Percentiles rank a stretch among this genome's conserved stretches.
These are phyloP conservation scores for Athalia rosae DNA, from an alignment of 2,888 invertebrate species.

Conservation along the genomic window DNA sequence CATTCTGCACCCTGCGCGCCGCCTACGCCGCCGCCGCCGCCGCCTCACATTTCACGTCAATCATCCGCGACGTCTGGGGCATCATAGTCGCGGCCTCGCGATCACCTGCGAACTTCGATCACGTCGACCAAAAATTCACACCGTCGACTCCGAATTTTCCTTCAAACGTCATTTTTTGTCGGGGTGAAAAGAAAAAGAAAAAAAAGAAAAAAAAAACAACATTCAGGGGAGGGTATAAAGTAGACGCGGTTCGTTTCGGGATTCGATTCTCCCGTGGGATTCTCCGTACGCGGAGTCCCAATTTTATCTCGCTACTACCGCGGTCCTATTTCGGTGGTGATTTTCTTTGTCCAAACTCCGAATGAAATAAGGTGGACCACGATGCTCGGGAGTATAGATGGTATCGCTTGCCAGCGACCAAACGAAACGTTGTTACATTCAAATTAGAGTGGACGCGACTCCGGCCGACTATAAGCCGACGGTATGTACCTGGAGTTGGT, in stretches of 20 bases:
- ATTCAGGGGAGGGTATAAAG: no score
- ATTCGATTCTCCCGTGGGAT: not conserved
- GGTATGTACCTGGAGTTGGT: constrained; percentile 37
- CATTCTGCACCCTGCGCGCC: constrained; percentile 7
- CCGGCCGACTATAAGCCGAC: constrained; percentile 51
- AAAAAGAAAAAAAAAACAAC: no score
- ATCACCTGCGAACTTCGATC: constrained; percentile 28
- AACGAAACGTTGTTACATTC: constrained; percentile 74
- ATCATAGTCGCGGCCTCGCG: constrained; percentile 57
- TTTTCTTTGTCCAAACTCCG: constrained; percentile 43
- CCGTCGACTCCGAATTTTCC: no score
- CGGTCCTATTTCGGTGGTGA: constrained; percentile 8
- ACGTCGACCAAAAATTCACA: not conserved
- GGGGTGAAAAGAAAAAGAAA: no score
- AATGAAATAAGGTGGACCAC: constrained; percentile 31
- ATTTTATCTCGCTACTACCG: not conserved
- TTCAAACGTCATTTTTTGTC: no score
- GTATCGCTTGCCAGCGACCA: constrained; percentile 70
- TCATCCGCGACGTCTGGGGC: constrained; percentile 66
- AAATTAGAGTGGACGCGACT: constrained; percentile 72
- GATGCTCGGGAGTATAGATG: constrained; percentile 63
- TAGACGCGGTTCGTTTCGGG: no score
- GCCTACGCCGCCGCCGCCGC: no score
- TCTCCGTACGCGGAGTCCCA: no score
- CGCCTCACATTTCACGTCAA: constrained; percentile 62